phyloP scores from a whole-genome alignment of 2,797 vertebrate genomes.

The Gallinago solitaria region DNA sequence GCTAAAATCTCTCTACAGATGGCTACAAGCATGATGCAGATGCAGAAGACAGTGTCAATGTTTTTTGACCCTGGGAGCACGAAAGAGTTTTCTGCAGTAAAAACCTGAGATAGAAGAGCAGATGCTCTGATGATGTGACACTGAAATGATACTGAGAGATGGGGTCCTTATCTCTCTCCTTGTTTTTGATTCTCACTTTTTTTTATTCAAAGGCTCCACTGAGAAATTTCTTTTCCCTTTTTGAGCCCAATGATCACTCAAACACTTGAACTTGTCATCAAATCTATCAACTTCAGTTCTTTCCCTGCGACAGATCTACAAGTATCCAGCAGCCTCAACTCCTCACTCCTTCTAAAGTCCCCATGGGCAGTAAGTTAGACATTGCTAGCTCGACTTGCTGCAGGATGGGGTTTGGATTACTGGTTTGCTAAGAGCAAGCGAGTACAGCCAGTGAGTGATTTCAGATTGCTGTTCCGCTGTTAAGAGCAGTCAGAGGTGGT shows the following conservation, averaged over 20 bases:
- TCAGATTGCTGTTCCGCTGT: not conserved
- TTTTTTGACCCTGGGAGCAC: not conserved
- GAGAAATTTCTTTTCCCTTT: not conserved
- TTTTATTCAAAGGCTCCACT: not conserved
- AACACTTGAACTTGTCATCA: not conserved
- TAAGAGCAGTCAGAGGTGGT: not conserved
- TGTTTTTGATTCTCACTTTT: not conserved
- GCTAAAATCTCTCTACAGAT: constrained; percentile 33
- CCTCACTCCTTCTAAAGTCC: not conserved
- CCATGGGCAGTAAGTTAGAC: not conserved
- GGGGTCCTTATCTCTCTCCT: not conserved
- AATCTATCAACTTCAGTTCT: not conserved
- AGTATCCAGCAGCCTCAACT: not conserved
- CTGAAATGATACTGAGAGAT: not conserved
- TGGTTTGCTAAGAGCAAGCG: not conserved
- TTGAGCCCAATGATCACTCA: not conserved
- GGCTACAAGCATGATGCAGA: not conserved
- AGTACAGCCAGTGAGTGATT: not conserved
- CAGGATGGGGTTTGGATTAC: not conserved
- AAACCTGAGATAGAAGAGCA: not conserved
- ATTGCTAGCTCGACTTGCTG: not conserved
- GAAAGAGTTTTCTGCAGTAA: not conserved
- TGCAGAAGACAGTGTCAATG: not conserved
- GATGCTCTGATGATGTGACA: not conserved
- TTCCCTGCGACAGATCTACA: not conserved